Conservation (phyloP, 2,113 vertebrate species). For the Brienomyrus brachyistius region DNA sequence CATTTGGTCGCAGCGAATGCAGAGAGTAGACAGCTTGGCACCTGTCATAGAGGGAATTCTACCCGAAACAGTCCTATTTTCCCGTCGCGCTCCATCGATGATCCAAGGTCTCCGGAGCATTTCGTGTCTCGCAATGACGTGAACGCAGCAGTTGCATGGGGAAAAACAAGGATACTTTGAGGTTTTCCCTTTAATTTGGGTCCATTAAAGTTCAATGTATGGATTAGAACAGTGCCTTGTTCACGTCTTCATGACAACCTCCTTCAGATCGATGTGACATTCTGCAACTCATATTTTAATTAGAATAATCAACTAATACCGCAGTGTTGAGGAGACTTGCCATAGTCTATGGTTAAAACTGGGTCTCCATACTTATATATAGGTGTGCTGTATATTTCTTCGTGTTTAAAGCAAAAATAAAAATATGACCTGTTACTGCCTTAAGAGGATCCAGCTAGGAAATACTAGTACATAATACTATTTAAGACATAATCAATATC, state of each 20-base stretch:
- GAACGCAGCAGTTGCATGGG: background rate
- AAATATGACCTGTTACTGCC: background rate
- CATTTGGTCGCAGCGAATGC: background rate
- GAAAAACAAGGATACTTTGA: background rate
- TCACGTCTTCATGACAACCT: background rate
- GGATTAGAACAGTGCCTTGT: background rate
- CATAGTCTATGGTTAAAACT: background rate
- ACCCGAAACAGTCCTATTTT: background rate
- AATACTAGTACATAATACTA: background rate
- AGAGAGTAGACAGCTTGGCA: background rate
- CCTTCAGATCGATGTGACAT: background rate
- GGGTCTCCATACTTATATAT: background rate
- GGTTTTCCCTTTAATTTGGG: background rate
- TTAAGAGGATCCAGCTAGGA: background rate
- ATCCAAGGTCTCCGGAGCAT: background rate
- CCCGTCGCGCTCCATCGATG: background rate
- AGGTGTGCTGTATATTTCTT: background rate
- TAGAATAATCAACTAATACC: background rate
- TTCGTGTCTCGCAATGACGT: constrained; percentile 17
- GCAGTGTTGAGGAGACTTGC: background rate
- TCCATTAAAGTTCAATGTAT: background rate
- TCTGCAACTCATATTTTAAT: background rate
- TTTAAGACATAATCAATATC: background rate
- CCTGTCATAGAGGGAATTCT: background rate
- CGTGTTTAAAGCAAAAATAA: background rate